Percentiles rank a stretch among this genome's conserved stretches.
These are phyloP conservation scores for Acronicta psi DNA, from an alignment of 2,888 invertebrate genomes.

Conservation along the genomic window DNA sequence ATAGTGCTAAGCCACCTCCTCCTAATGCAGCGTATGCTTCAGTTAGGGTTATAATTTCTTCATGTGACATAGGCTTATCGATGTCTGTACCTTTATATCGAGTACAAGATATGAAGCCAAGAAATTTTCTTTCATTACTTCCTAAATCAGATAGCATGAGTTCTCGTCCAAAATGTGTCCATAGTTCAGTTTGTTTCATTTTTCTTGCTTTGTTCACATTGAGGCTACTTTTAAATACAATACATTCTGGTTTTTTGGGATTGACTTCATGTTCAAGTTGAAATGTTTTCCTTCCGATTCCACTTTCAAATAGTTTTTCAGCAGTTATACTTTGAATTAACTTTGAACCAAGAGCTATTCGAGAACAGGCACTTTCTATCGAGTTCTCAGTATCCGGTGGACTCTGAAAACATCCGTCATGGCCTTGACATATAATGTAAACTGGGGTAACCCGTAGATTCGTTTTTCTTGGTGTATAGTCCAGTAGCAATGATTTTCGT, in stretches of 20 bases:
- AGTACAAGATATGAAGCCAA: conserved; percentile 97
- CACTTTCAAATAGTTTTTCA: conserved; percentile 95
- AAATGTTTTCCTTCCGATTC: conserved; percentile 94
- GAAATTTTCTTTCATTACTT: conserved; percentile 93
- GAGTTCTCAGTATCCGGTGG: conserved; percentile 90
- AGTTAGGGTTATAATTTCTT: conserved; percentile 91
- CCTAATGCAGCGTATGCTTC: conserved; percentile 97
- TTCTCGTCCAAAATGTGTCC: conserved; percentile 95
- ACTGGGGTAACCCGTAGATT: conserved; percentile 92
- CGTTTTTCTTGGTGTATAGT: conserved; percentile 89
- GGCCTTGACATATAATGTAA: conserved; percentile 94
- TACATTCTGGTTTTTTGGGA: conserved; percentile 90
- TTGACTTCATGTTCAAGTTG: conserved; percentile 91
- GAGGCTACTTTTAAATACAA: conserved; percentile 92
- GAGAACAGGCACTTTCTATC: conserved; percentile 92
- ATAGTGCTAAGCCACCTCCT: conserved; percentile 96
- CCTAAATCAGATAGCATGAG: conserved; percentile 92
- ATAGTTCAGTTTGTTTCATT: conserved; percentile 94
- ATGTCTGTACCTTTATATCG: conserved; percentile 91
- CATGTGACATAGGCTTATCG: conserved; percentile 90
- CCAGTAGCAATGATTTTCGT: conserved; percentile 82
- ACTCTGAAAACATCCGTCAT: conserved; percentile 94
- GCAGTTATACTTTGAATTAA: conserved; percentile 96
- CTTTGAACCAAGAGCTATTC: conserved; percentile 93
- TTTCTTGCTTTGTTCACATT: conserved; percentile 91